Evolutionary conservation across 1,140 invertebrate genomes (phyloP).

Genomic region (Achatina immaculata): DNA sequence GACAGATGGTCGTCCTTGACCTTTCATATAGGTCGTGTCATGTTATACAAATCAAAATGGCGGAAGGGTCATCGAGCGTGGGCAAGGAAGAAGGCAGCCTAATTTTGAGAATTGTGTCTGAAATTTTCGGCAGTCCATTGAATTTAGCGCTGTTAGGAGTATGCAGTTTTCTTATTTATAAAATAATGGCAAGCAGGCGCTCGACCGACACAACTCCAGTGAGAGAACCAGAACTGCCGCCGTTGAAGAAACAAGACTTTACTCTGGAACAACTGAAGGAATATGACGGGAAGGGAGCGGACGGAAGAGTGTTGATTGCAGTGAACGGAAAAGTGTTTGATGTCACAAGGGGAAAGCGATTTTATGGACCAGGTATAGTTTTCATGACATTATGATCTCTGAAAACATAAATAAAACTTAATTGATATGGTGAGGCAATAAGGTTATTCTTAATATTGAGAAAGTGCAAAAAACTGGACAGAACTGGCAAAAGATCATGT

Average conservation of each 20-base stretch:
- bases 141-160: constrained; percentile 83
- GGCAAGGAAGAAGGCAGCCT: constrained; percentile 46
- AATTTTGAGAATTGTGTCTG: constrained; percentile 49
- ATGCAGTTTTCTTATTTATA: constrained; percentile 86
- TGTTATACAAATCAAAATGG: constrained; percentile 47
- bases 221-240: constrained; percentile 78
- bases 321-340: constrained; percentile 97
- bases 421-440: too few species aligned
- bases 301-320: constrained; percentile 90
- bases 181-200: constrained; percentile 79
- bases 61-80: constrained; percentile 36
- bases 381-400: too few species aligned
- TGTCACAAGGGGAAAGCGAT: constrained; percentile 87
- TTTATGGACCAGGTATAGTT: constrained; percentile 91
- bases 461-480: too few species aligned
- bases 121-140: constrained; percentile 75
- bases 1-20: too few species aligned
- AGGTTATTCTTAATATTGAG: too few species aligned
- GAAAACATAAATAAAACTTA: too few species aligned
- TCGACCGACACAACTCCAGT: constrained; percentile 60
- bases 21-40: too few species aligned
- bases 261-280: constrained; percentile 88
- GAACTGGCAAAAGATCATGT: too few species aligned
- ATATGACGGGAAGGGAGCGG: constrained; percentile 84
- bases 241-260: constrained; percentile 88